Evolutionary conservation across 1,140 invertebrate genomes (phyloP).

Genomic region (Anastrepha ludens): DNA sequence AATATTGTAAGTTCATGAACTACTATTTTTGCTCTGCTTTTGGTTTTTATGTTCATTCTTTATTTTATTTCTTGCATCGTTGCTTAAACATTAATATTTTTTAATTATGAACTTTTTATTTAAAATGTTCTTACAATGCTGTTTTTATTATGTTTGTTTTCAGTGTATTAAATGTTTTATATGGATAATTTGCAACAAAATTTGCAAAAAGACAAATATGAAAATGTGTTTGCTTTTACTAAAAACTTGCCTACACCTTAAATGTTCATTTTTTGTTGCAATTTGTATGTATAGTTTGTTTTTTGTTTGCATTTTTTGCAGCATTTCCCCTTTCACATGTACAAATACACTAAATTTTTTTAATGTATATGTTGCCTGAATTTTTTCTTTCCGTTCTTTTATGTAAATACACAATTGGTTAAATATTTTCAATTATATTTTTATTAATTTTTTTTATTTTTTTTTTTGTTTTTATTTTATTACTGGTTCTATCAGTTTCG

Average conservation of each 20-base stretch:
- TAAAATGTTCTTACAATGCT: slow-evolving; percentile 29
- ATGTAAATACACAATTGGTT: slow-evolving; percentile 45
- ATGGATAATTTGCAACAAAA: slow-evolving; percentile 46
- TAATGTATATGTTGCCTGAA: slow-evolving; percentile 24
- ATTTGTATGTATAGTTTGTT: neutral
- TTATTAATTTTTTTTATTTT: slow-evolving; percentile 13
- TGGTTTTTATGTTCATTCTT: neutral
- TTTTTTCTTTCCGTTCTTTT: slow-evolving; percentile 30
- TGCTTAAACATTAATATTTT: slow-evolving; percentile 29
- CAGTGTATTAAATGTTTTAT: slow-evolving; percentile 7
- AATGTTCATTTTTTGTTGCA: neutral
- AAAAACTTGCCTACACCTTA: slow-evolving; percentile 30
- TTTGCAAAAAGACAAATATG: slow-evolving; percentile 50
- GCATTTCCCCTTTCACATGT: neutral
- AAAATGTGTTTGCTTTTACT: neutral
- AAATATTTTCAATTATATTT: slow-evolving; percentile 25
- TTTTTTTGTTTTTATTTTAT: slow-evolving; percentile 42
- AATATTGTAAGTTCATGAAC: slow-evolving; percentile 44
- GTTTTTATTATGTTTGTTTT: neutral
- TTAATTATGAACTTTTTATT: slow-evolving; percentile 26
- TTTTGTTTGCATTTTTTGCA: neutral
- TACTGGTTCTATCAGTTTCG: slow-evolving; percentile 52
- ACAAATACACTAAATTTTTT: slow-evolving; percentile 35
- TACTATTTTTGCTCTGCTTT: neutral
- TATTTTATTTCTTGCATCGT: slow-evolving; percentile 2